Percentiles rank a stretch among this genome's conserved stretches.
Conservation (phyloP, 2,113 vertebrate genomes). For the Andinoacara biseriatus region DNA sequence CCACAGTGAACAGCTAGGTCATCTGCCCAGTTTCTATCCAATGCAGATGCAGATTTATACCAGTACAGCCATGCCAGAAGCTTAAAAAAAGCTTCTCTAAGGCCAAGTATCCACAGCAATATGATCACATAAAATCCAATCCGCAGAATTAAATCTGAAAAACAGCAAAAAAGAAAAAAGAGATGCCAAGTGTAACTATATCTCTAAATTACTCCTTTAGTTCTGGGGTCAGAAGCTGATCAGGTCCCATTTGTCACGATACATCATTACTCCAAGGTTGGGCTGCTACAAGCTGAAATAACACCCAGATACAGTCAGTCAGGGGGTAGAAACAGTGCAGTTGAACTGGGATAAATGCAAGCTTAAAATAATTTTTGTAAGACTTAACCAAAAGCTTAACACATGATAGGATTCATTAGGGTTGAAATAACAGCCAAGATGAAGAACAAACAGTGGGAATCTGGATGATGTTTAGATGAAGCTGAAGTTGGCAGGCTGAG, state of each 20-base stretch:
- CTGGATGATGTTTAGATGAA: constrained; percentile 29
- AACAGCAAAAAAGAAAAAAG: background rate
- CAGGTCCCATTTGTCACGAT: constrained; percentile 39
- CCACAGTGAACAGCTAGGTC: background rate
- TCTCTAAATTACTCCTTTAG: constrained; percentile 30
- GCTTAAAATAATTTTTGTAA: constrained; percentile 14
- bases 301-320: constrained; percentile 5
- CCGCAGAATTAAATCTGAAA: constrained; percentile 3
- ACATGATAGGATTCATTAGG: constrained; percentile 27
- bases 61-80: background rate
- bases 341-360: background rate
- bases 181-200: constrained; percentile 31
- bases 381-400: constrained; percentile 13
- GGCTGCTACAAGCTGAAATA: constrained; percentile 31
- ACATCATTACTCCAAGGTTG: constrained; percentile 7
- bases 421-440: constrained; percentile 16
- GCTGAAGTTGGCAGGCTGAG: constrained; percentile 15
- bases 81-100: background rate
- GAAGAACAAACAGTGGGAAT: constrained; percentile 7
- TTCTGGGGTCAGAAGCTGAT: constrained; percentile 40
- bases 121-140: constrained; percentile 25
- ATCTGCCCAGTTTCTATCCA: constrained; percentile 7
- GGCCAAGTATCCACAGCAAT: background rate
- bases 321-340: constrained; percentile 14
- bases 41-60: constrained; percentile 32